phyloP scores from a whole-genome alignment of 2,888 invertebrate species.

The Nemotelus nigrinus region DNA sequence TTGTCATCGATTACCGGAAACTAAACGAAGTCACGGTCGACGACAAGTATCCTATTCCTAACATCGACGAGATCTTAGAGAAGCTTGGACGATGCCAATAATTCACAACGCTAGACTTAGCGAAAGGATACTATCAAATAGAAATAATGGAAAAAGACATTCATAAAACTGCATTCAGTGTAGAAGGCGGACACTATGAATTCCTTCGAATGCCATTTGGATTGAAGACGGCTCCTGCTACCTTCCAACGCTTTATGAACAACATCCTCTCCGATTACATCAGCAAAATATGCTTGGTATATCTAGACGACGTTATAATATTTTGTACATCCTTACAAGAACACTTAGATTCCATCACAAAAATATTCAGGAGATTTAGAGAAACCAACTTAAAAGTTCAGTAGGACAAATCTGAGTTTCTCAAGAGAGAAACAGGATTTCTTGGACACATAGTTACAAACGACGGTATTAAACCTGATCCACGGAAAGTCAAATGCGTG shows the following conservation, averaged over 20 bases:
- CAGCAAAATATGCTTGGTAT: conserved; percentile 26
- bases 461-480: conserved; percentile 48
- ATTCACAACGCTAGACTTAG: too few species aligned
- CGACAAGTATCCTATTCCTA: too few species aligned
- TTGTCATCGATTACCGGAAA: too few species aligned
- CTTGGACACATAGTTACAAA: neutral
- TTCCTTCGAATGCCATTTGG: conserved; percentile 11
- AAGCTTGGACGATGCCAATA: too few species aligned
- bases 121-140: too few species aligned
- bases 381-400: neutral
- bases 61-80: too few species aligned
- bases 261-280: conserved; percentile 44
- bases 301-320: conserved; percentile 5
- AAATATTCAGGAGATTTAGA: neutral
- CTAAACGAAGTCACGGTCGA: too few species aligned
- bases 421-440: neutral
- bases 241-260: conserved; percentile 46
- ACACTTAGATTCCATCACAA: neutral
- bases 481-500: conserved; percentile 48
- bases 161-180: too few species aligned
- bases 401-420: neutral
- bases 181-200: neutral
- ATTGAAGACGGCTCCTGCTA: conserved; percentile 42
- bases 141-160: too few species aligned
- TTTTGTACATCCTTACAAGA: conserved; percentile 16